Evolutionary conservation across 2,888 invertebrate species (phyloP).

Genomic region (Miltochrista miniata): DNA sequence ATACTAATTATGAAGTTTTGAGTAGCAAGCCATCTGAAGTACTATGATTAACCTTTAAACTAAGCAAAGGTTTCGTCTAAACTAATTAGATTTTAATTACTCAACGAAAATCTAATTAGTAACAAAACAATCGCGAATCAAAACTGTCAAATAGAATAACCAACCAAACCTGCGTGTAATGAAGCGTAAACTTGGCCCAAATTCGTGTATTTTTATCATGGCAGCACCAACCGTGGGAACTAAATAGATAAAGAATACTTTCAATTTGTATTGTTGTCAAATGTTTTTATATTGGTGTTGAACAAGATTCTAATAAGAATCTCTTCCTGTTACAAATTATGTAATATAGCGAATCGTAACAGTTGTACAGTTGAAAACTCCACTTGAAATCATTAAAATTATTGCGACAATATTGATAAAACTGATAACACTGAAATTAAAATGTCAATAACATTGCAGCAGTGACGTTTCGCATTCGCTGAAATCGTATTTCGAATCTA

Average conservation of each 20-base stretch:
- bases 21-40: too few relatives aligned
- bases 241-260: conserved; percentile 59
- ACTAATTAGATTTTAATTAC: too few relatives aligned
- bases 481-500: conserved; percentile 69
- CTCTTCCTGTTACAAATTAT: conserved; percentile 50
- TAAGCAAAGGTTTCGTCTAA: too few relatives aligned
- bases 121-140: too few relatives aligned
- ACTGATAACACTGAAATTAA: conserved; percentile 61
- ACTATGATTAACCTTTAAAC: too few relatives aligned
- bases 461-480: conserved; percentile 75
- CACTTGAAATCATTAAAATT: conserved; percentile 16
- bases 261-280: conserved; percentile 61
- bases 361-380: background rate
- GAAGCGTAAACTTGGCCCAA: conserved; percentile 55
- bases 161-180: conserved; percentile 32
- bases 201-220: conserved; percentile 52
- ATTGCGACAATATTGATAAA: conserved; percentile 40
- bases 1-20: too few relatives aligned
- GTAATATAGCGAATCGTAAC: conserved; percentile 31
- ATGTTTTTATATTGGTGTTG: conserved; percentile 47
- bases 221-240: conserved; percentile 70
- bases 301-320: conserved; percentile 58
- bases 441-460: conserved; percentile 67
- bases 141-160: too few relatives aligned
- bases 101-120: too few relatives aligned